These are phyloP conservation scores for Malurus melanocephalus DNA, from an alignment of 2,113 vertebrate species.

Conservation along the genomic window DNA sequence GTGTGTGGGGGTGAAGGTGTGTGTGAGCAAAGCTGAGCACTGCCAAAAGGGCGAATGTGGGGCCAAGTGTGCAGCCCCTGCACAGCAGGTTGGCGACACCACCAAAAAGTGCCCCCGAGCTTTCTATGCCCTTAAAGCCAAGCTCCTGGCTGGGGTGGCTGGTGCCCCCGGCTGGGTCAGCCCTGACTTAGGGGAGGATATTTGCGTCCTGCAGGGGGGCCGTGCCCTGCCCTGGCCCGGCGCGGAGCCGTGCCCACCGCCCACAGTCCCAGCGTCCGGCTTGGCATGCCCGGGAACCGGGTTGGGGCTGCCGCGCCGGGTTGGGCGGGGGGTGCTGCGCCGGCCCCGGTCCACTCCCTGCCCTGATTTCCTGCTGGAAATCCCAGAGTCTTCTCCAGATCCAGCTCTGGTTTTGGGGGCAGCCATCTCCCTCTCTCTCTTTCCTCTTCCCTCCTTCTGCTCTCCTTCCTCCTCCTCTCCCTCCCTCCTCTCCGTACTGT, in stretches of 20 bases:
- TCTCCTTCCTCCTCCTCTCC: conserved; percentile 56
- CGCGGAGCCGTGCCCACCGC: background rate
- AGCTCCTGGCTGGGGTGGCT: background rate
- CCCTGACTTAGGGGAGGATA: background rate
- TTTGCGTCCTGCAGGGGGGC: background rate
- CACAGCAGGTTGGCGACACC: fast-evolving
- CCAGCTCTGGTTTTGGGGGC: conserved; percentile 70
- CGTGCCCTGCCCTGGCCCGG: background rate
- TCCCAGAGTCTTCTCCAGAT: conserved; percentile 59
- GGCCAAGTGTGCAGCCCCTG: fast-evolving
- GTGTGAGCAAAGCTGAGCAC: background rate
- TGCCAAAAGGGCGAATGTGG: background rate
- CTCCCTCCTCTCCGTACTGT: conserved; percentile 60
- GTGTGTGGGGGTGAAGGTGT: background rate
- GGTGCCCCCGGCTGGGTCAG: background rate
- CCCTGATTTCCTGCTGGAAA: conserved; percentile 50
- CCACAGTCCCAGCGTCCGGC: background rate
- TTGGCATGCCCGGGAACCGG: background rate
- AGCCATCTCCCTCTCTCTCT: conserved; percentile 43
- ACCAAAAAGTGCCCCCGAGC: background rate
- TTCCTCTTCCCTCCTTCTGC: conserved; percentile 59
- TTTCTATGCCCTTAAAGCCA: background rate
- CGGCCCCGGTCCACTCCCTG: conserved; percentile 19
- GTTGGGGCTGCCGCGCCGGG: background rate
- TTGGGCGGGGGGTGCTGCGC: background rate